These are phyloP conservation scores for Galleria mellonella DNA, from an alignment of 1,140 invertebrate species.

Conservation along the genomic window DNA sequence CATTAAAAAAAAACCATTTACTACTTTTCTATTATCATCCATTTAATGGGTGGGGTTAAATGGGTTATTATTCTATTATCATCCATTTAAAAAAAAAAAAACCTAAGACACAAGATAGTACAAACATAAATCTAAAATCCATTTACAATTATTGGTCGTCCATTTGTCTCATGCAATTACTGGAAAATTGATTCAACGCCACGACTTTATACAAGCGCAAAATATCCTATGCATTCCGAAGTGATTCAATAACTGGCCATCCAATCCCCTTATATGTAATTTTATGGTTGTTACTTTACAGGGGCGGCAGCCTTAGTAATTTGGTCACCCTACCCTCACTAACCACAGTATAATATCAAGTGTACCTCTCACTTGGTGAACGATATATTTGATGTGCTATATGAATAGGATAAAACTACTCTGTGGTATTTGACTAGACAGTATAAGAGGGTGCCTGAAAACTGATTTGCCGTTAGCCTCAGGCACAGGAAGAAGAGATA, in stretches of 20 bases:
- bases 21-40: too few species aligned
- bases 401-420: constrained; percentile 11
- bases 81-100: neutral
- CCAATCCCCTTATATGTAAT: constrained; percentile 41
- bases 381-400: constrained; percentile 1
- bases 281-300: constrained; percentile 47
- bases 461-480: constrained; percentile 42
- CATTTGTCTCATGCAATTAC: constrained; percentile 16
- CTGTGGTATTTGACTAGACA: constrained; percentile 19
- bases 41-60: too few species aligned
- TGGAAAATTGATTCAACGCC: constrained; percentile 33
- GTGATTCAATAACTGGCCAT: constrained; percentile 53
- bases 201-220: constrained; percentile 39
- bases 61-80: neutral
- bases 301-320: constrained; percentile 29
- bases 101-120: neutral
- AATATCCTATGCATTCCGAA: constrained; percentile 59
- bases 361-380: constrained; percentile 1
- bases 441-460: constrained; percentile 27
- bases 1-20: too few species aligned
- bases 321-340: constrained; percentile 26
- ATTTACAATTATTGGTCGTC: neutral
- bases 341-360: constrained; percentile 19
- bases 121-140: neutral
- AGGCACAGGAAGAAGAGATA: constrained; percentile 42